phyloP scores from a whole-genome alignment of 2,113 vertebrate genomes.

The Neopipo cinnamomea region DNA sequence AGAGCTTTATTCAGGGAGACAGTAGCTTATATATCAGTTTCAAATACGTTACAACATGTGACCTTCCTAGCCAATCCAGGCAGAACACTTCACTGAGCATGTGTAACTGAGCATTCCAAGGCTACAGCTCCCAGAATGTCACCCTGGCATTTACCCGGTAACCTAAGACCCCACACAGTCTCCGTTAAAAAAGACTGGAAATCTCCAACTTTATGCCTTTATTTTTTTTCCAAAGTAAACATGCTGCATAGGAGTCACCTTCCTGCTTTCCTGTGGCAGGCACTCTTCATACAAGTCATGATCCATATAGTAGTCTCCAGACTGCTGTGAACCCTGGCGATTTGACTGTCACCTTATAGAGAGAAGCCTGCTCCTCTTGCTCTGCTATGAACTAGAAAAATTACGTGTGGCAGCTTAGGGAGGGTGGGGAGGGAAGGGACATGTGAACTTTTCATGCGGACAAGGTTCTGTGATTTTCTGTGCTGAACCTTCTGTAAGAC shows the following conservation, averaged over 20 bases:
- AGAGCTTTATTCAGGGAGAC: no score
- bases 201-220: neutral
- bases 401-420: neutral
- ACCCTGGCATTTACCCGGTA: no score
- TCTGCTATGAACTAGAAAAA: neutral
- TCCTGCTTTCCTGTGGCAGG: neutral
- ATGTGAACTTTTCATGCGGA: neutral
- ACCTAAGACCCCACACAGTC: no score
- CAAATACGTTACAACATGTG: no score
- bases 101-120: no score
- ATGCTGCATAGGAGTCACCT: neutral
- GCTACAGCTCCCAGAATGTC: no score
- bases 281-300: neutral
- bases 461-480: neutral
- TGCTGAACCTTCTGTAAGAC: neutral
- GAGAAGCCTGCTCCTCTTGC: neutral
- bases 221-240: neutral
- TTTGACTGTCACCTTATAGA: neutral
- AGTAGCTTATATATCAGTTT: no score
- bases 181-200: neutral
- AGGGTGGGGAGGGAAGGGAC: neutral
- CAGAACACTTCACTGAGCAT: no score
- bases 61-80: no score
- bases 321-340: neutral
- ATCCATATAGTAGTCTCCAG: neutral